Evolutionary conservation across 2,797 vertebrate genomes (phyloP).

Genomic region (Enteromius argenteus): DNA sequence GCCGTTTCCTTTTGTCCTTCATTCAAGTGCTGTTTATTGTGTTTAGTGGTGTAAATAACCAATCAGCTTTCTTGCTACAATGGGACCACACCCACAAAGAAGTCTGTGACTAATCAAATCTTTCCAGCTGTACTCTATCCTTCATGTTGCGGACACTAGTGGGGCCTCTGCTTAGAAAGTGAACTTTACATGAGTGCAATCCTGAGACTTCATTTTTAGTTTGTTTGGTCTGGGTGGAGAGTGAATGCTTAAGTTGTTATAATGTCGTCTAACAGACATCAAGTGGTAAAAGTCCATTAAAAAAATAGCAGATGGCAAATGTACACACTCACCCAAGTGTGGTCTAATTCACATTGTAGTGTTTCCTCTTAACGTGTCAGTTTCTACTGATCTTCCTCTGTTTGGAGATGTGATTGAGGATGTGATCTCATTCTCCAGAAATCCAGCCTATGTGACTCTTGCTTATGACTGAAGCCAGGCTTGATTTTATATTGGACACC

Average conservation of each 20-base stretch:
- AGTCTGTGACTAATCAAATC: slow-evolving; percentile 76
- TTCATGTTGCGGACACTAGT: slow-evolving; percentile 72
- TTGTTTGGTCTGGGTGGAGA: slow-evolving; percentile 13
- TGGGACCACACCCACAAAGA: slow-evolving; percentile 33
- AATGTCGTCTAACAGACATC: not conserved
- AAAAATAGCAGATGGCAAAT: slow-evolving; percentile 12
- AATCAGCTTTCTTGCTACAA: slow-evolving; percentile 59
- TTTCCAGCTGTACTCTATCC: slow-evolving; percentile 84
- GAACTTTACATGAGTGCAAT: slow-evolving; percentile 51
- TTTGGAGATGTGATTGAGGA: slow-evolving; percentile 78
- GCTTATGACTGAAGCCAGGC: slow-evolving; percentile 80
- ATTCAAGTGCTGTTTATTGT: slow-evolving; percentile 33
- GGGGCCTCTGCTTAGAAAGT: slow-evolving; percentile 62
- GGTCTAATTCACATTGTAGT: not conserved
- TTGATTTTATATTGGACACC: slow-evolving; percentile 69
- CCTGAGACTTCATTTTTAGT: not conserved
- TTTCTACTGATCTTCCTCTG: slow-evolving; percentile 67
- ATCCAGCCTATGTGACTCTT: slow-evolving; percentile 83
- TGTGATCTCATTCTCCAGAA: slow-evolving; percentile 87
- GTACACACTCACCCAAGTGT: not conserved
- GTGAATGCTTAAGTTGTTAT: not conserved
- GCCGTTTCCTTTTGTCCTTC: slow-evolving; percentile 54
- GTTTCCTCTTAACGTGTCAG: slow-evolving; percentile 52
- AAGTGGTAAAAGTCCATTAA: not conserved
- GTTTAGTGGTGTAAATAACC: slow-evolving; percentile 19